Evolutionary conservation across 2,888 invertebrate genomes (phyloP), one percentile per base, ranked within the genome.

Genomic region (Autographa pulchrina): DNA sequence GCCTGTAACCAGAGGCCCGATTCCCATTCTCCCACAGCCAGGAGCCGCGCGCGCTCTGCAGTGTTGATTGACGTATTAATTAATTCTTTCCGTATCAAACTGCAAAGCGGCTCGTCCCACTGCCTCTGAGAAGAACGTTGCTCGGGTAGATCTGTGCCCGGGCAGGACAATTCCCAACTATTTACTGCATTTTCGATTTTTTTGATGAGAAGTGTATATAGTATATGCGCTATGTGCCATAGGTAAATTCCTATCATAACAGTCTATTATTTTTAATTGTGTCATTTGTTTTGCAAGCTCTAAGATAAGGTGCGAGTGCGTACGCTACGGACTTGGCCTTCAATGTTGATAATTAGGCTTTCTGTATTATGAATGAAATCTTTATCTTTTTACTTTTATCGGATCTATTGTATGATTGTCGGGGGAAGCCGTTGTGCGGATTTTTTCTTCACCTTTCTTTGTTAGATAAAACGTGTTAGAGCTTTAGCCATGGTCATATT

Each of bases 281-380:
- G 59, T 71, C 65, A 70, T 70, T 83, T 69, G 68, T 73, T 70
- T 13, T 41, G 67, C 59, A 59, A 58, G 43, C 8, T 62, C 13
- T 75, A 66, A 59, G 72, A 82, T 74, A 74, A 58, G 43, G 52
- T 38, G 13, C 32, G 54, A n/a, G 31, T 62, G 31, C 70, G 18
- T 56, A 70, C 2, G 54, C 38, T 65, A 20, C 75, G 73, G 74
- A 76, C 74, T 82, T 82, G 76, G 59, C 48, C 48, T 48, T 48
- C 48, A 6, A 48, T 48, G 16, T 38, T 38, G 16, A 16, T 16
- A 43, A 43, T 43, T n/a, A 48, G 48, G n/a, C 48, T 48, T 48
- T 16, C 48, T 48, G 48, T 48, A 0, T 48, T 7, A 48, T 48
- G 48, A 48, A 48, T 48, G 48, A 48, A 48, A 48, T n/a, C n/a